Base-by-base conservation (phyloP, 2,113 vertebrate species). In the Gambusia holbrooki region DNA sequence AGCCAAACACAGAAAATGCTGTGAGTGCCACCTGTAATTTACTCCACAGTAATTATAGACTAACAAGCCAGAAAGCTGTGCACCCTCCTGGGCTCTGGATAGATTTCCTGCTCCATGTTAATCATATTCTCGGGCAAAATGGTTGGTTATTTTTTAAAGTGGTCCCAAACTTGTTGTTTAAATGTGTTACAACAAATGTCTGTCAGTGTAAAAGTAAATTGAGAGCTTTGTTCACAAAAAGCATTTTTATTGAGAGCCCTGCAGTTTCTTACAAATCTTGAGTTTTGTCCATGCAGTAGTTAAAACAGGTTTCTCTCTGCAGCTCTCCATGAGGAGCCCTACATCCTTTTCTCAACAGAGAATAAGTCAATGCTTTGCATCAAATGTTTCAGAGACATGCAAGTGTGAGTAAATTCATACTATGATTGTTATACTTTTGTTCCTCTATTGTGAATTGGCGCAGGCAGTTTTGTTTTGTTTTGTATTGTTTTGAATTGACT, bases 351-450 rank as follows among this genome's bases (percentile, higher is more conserved):
- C 91, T 98, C 97, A 54, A 97, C 96, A 0, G 96, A 98, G 88
- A 98, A 97, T 77, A 97, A 96, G 87, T 97, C 96, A 25, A 96
- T 98, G 96, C 94, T 98, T 32, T 98, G 98, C 84, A 98, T 98
- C 92, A 97, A 97, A 88, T 99, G 98, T 90, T 98, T 98, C 94
- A 94, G 97, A 85, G 98, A 99, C 92, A 96, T 96, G 96, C 97
- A 96, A 88, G 95, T 97, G 97, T 98, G 85, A 93, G 97, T 91
- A 4, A 73, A 32, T 1, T 4, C 10, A 63, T n/a, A 65, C 42
- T 33, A 63, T 33, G 9, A 27, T 17, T 35, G 32, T 65, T 13
- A 58, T 11, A 66, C 8, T 2, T 32, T 73, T 58, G 19, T 22
- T 60, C 54, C 27, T 48, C 19, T 60, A n/a, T 25, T n/a, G 1